phyloP scores from a whole-genome alignment of 37 sponge, comb jelly and placozoan species.

The Amphimedon queenslandica region DNA sequence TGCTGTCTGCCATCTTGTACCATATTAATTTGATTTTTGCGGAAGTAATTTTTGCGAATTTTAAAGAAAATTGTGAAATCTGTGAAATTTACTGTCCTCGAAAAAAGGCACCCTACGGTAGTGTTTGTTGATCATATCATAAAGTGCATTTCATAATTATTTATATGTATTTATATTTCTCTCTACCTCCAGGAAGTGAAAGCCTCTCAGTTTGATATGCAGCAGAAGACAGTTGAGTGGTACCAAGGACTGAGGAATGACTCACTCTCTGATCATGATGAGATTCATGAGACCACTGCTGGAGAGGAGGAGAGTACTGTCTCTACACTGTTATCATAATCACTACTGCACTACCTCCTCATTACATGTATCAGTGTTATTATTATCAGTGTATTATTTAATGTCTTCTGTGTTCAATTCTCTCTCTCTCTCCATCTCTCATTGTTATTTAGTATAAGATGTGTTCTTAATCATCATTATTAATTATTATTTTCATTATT shows the following conservation, averaged over 20 bases:
- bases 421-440: not conserved
- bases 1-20: no score
- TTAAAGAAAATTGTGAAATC: no score
- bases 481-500: not conserved
- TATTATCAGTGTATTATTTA: no score
- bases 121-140: not conserved
- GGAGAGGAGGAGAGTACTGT: constrained; percentile 6
- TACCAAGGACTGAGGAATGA: constrained; percentile 55
- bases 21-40: no score
- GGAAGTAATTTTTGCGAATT: no score
- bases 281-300: constrained; percentile 9
- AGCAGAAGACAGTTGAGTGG: constrained; percentile 70
- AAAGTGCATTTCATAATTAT: not conserved
- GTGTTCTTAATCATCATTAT: no score
- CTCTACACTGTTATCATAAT: not conserved
- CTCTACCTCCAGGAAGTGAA: constrained; percentile 46
- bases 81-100: no score
- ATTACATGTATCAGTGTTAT: no score
- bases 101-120: no score
- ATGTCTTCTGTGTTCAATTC: not conserved
- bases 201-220: constrained; percentile 71
- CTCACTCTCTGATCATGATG: constrained; percentile 40
- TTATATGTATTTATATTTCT: not conserved
- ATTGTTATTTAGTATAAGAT: not conserved
- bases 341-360: no score